Conservation (phyloP, 2,888 invertebrate species). For the Andrena hattorfiana region DNA sequence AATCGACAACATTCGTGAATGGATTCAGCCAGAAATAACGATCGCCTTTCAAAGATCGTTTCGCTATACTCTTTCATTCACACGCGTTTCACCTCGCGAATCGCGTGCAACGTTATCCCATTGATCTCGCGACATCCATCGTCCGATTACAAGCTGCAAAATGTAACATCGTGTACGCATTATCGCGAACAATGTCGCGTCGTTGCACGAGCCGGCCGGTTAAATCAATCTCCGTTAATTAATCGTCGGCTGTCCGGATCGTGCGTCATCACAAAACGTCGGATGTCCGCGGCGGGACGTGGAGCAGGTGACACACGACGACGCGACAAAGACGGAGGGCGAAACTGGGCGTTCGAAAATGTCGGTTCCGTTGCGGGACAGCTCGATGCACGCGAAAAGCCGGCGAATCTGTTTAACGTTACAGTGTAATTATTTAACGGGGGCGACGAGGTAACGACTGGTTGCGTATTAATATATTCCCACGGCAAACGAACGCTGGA, state of each 20-base stretch:
- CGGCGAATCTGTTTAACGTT: slow-evolving; percentile 13
- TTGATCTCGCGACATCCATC: slow-evolving; percentile 19
- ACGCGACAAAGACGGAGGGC: neutral
- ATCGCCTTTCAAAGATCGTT: neutral
- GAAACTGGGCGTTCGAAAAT: neutral
- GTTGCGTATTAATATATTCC: slow-evolving; percentile 37
- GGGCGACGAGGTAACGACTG: neutral
- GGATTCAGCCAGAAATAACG: too few species aligned
- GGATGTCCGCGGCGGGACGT: neutral
- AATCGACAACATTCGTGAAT: neutral
- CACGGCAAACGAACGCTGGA: slow-evolving; percentile 28
- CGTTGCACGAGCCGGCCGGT: neutral
- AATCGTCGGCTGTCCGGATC: neutral
- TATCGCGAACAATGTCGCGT: slow-evolving; percentile 20
- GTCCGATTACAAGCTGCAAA: slow-evolving; percentile 28
- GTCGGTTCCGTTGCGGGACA: neutral
- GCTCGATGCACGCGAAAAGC: neutral
- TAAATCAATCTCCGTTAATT: slow-evolving; percentile 43
- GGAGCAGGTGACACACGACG: neutral
- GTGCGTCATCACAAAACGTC: slow-evolving; percentile 16
- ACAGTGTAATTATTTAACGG: slow-evolving; percentile 37
- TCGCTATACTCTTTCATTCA: neutral
- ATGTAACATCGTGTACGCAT: slow-evolving; percentile 33
- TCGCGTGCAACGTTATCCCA: slow-evolving; percentile 10
- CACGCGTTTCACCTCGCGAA: neutral